Percentiles rank a stretch among this genome's conserved stretches.
Evolutionary conservation across 2,888 invertebrate genomes (phyloP).

Genomic region (Unio pictorum): DNA sequence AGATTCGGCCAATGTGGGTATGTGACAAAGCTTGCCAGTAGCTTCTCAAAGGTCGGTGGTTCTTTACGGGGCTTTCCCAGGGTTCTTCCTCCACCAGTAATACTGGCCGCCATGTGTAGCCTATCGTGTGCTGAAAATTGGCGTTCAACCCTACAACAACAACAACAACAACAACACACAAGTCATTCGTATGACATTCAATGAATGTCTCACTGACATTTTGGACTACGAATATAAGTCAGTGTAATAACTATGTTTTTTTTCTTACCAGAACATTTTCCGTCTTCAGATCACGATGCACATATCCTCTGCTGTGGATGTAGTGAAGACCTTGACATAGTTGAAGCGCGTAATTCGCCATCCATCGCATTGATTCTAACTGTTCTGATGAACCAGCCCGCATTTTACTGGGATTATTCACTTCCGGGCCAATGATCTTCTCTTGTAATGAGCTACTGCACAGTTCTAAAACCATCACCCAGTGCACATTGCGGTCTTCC

Average conservation of each 20-base stretch:
- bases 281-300: slow-evolving; percentile 65
- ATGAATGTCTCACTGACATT: no score
- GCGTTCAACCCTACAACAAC: no score
- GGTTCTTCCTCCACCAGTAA: no score
- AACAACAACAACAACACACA: no score
- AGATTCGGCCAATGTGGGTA: no score
- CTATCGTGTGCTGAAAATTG: no score
- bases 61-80: no score
- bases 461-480: slow-evolving; percentile 60
- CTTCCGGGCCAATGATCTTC: slow-evolving; percentile 21
- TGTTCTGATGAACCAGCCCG: slow-evolving; percentile 10
- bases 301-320: slow-evolving; percentile 55
- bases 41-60: no score
- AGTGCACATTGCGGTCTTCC: slow-evolving; percentile 13
- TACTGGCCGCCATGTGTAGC: no score
- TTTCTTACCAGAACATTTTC: slow-evolving; percentile 62
- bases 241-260: not conserved
- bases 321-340: slow-evolving; percentile 49
- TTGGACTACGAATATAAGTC: not conserved
- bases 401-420: slow-evolving; percentile 32
- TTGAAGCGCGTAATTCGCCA: slow-evolving; percentile 44
- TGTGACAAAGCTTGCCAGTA: no score
- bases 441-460: slow-evolving; percentile 53
- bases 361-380: slow-evolving; percentile 17
- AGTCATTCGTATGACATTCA: no score